Base-by-base conservation (phyloP, 1,140 invertebrate species). In the Carposina sasakii region DNA sequence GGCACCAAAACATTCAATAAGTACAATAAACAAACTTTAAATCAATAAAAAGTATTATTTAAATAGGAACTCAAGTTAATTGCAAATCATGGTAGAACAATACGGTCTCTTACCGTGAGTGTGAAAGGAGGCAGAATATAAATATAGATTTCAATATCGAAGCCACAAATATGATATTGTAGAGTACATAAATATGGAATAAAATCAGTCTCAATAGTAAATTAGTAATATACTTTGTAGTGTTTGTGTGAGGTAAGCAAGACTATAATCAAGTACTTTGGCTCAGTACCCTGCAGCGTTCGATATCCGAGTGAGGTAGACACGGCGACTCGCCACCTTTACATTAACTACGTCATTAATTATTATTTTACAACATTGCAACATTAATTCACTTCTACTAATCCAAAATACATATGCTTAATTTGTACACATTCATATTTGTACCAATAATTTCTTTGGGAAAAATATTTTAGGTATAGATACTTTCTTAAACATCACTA, bases 391-490 rank as follows among this genome's bases (percentile, higher is more conserved):
- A 76, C 67, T 57, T 71, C 48, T 64, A 60, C 73, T 81, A 78
- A 68, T 71, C 52, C 55, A 71, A 69, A 63, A 46, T 67, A 70
- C 56, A 52, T 31, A 51, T 68, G n/a, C n/a, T 73, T 63, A 71
- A 76, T 77, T 81, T 81, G 76, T 81, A 81, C 74, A 81, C 67
- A 60, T 81, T 67, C 60, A 67, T 41, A 56, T 84, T 84, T 84
- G 77, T 84, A 84, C 79, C 77, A 75, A 81, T 75, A 61, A 79
- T 81, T 81, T 84, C 79, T 84, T 84, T 81, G 79, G 76, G 60
- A 77, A 77, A 78, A 67, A 70, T 69, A 70, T 67, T 64, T 76
- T 61, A 76, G 43, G 21, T 42, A 56, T 60, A 72, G 54, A 54
- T 60, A 54, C 44, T 53, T 49, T 63, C 54, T n/a, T n/a, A 52